Percentiles rank a stretch among this genome's conserved stretches.
phyloP scores from a whole-genome alignment of 2,113 vertebrate genomes.

The Laterallus jamaicensis region DNA sequence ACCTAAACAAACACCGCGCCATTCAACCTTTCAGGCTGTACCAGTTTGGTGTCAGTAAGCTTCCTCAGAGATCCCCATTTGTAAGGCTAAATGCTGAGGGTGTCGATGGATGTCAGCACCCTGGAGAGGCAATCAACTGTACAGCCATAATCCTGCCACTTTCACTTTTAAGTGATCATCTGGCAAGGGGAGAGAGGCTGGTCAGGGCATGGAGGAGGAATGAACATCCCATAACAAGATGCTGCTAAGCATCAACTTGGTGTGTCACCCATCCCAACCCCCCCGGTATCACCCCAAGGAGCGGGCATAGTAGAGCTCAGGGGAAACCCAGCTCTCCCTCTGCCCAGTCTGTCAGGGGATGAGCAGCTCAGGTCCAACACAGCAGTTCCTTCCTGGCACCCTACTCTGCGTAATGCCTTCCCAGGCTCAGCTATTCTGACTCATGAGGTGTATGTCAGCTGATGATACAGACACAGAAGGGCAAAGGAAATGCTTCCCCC shows the following conservation, averaged over 20 bases:
- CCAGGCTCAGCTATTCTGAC: fast-evolving
- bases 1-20: neutral
- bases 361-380: neutral
- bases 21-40: neutral
- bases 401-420: fast-evolving
- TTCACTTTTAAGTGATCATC: fast-evolving
- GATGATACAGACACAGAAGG: fast-evolving
- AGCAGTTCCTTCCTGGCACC: too few relatives aligned
- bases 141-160: fast-evolving
- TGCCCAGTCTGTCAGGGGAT: neutral
- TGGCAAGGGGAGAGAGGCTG: neutral
- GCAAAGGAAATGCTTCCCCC: neutral
- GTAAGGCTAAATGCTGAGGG: neutral
- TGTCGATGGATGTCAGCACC: neutral
- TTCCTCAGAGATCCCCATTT: neutral
- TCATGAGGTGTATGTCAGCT: neutral
- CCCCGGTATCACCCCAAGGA: too few relatives aligned
- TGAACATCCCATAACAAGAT: fast-evolving
- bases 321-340: neutral
- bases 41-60: neutral
- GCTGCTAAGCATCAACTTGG: neutral
- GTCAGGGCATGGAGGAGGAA: fast-evolving
- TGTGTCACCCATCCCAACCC: too few relatives aligned
- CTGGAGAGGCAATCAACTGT: neutral
- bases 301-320: neutral